phyloP scores from a whole-genome alignment of 2,888 invertebrate genomes.

The Philereme vetulata region DNA sequence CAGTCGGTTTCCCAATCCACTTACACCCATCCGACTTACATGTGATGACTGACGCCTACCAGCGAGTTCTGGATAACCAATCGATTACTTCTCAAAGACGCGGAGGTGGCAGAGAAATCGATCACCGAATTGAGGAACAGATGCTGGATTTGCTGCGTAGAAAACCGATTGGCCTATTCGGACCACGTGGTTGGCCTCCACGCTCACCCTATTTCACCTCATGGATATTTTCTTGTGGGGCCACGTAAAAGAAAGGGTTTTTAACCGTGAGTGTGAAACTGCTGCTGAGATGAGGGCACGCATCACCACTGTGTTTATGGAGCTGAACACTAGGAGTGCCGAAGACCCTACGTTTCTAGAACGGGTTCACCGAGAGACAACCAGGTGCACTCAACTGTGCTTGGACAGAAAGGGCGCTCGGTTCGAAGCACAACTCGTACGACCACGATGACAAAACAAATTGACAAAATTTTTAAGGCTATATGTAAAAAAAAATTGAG shows the following conservation, averaged over 20 bases:
- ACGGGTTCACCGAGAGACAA: too few relatives aligned
- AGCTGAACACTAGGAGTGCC: too few relatives aligned
- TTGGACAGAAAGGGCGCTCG: too few relatives aligned
- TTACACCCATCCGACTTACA: not conserved
- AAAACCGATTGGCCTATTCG: constrained; percentile 9
- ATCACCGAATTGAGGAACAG: not conserved
- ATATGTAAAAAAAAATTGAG: too few relatives aligned
- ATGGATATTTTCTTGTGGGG: constrained; percentile 16
- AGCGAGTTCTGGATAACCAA: not conserved
- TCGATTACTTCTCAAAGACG: not conserved
- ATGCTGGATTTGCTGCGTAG: not conserved
- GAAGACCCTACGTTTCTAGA: too few relatives aligned
- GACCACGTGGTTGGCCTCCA: constrained; percentile 5
- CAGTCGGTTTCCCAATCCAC: not conserved
- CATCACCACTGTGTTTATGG: too few relatives aligned
- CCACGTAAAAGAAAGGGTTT: constrained; percentile 12
- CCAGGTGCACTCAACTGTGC: too few relatives aligned
- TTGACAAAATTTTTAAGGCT: too few relatives aligned
- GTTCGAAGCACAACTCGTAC: too few relatives aligned
- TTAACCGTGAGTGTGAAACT: constrained; percentile 11
- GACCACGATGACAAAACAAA: too few relatives aligned
- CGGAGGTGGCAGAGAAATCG: not conserved
- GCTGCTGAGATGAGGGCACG: constrained; percentile 11
- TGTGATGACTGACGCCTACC: not conserved
- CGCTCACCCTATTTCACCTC: constrained; percentile 9